Conservation (phyloP, 2,888 invertebrate species). For the Eristalis arbustorum region DNA sequence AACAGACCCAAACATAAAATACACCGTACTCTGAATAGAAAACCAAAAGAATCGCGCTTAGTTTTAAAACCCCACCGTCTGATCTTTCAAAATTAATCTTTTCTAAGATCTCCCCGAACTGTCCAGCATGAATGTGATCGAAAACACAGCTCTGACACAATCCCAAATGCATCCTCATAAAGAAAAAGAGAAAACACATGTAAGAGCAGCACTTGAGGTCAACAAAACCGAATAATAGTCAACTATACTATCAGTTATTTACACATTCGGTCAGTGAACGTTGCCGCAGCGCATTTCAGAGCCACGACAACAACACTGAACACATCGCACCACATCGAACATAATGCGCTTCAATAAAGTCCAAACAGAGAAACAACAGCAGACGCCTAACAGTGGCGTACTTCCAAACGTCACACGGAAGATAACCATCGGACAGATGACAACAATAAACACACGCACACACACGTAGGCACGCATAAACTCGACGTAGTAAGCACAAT, state of each 20-base stretch:
- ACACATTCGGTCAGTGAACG: conserved; percentile 51
- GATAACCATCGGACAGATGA: conserved; percentile 29
- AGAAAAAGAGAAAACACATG: conserved; percentile 8
- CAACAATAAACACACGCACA: conserved; percentile 49
- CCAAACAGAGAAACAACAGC: conserved; percentile 26
- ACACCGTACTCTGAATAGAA: too few species aligned
- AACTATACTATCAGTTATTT: conserved; percentile 30
- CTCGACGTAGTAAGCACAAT: conserved; percentile 3
- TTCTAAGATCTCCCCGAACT: not conserved
- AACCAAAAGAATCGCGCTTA: not conserved
- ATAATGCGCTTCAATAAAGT: conserved; percentile 37
- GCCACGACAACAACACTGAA: not conserved
- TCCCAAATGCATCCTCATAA: not conserved
- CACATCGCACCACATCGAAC: not conserved
- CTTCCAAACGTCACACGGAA: conserved; percentile 19
- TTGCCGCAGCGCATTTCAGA: not conserved
- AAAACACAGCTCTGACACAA: conserved; percentile 29
- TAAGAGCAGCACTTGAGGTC: conserved; percentile 40
- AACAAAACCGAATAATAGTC: conserved; percentile 41
- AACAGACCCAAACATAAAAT: too few species aligned
- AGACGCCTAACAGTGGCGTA: conserved; percentile 24
- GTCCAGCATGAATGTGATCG: not conserved
- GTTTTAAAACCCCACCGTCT: not conserved
- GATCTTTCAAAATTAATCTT: not conserved
- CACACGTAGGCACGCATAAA: not conserved